phyloP scores from a whole-genome alignment of 2,113 vertebrate genomes.

The Euleptes europaea region DNA sequence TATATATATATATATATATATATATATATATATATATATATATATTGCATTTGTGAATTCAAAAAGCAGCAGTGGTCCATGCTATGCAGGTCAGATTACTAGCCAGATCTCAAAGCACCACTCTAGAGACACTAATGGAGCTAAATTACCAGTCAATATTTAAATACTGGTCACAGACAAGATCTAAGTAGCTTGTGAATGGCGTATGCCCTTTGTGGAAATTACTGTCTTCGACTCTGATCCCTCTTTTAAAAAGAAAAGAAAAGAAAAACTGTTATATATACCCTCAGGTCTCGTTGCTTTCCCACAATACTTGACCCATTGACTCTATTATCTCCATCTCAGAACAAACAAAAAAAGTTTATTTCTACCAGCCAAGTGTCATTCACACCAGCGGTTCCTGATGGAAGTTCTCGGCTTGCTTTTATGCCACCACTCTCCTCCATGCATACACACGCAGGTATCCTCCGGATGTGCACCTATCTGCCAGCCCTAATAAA shows the following conservation, averaged over 20 bases:
- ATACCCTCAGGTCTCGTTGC: conserved; percentile 43
- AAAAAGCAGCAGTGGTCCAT: background rate
- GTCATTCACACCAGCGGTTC: conserved; percentile 59
- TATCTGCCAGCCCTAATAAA: conserved; percentile 44
- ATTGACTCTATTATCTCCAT: conserved; percentile 70
- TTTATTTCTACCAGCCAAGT: conserved; percentile 68
- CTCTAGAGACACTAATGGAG: conserved; percentile 52
- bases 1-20: too few species aligned
- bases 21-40: too few species aligned
- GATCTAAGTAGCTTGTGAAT: conserved; percentile 58
- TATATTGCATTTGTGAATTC: background rate
- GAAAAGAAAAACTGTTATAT: conserved; percentile 44
- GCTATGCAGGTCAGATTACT: background rate
- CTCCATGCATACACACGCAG: background rate
- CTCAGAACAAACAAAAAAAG: conserved; percentile 69
- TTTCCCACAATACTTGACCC: conserved; percentile 71
- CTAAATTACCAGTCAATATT: conserved; percentile 67
- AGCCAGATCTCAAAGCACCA: background rate
- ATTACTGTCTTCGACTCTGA: background rate
- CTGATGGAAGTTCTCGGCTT: conserved; percentile 17
- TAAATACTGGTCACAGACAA: conserved; percentile 60
- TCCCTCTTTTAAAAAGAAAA: conserved; percentile 24
- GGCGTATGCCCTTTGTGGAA: conserved; percentile 46
- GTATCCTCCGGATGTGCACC: background rate
- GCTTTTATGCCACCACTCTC: conserved; percentile 22